Conservation (phyloP, 1,140 invertebrate species). For the Pararge aegeria region DNA sequence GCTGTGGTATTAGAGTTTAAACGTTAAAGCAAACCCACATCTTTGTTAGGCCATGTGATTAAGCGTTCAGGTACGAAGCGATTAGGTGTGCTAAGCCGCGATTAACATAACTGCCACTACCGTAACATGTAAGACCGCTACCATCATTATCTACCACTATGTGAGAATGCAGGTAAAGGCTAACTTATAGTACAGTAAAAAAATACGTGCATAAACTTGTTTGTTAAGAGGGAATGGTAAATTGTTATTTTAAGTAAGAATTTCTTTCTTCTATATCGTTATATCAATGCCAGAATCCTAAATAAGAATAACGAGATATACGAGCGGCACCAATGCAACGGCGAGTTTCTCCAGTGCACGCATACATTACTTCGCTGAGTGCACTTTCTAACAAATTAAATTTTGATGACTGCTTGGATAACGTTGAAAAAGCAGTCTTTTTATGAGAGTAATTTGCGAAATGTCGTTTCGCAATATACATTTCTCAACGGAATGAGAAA, state of each 20-base stretch:
- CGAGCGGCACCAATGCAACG: conserved; percentile 11
- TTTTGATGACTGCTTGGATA: conserved; percentile 59
- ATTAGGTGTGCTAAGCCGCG: too few relatives aligned
- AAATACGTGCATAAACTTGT: not conserved
- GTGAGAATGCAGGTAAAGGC: too few relatives aligned
- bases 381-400: conserved; percentile 71
- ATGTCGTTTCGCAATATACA: conserved; percentile 32
- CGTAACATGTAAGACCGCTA: too few relatives aligned
- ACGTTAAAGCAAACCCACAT: too few relatives aligned
- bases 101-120: too few relatives aligned
- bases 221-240: not conserved
- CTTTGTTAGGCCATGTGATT: too few relatives aligned
- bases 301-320: conserved; percentile 36
- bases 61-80: too few relatives aligned
- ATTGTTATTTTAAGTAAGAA: not conserved
- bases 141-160: too few relatives aligned
- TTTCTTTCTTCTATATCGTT: conserved; percentile 19
- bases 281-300: conserved; percentile 28
- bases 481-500: conserved; percentile 26
- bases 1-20: too few relatives aligned
- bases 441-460: conserved; percentile 39
- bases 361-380: conserved; percentile 61
- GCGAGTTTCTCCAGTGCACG: conserved; percentile 41
- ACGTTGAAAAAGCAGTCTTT: conserved; percentile 33
- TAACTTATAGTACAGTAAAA: too few relatives aligned